Evolutionary conservation across 2,113 vertebrate genomes (phyloP), one percentile per base, ranked within the genome.

Genomic region (Elaphurus davidianus): DNA sequence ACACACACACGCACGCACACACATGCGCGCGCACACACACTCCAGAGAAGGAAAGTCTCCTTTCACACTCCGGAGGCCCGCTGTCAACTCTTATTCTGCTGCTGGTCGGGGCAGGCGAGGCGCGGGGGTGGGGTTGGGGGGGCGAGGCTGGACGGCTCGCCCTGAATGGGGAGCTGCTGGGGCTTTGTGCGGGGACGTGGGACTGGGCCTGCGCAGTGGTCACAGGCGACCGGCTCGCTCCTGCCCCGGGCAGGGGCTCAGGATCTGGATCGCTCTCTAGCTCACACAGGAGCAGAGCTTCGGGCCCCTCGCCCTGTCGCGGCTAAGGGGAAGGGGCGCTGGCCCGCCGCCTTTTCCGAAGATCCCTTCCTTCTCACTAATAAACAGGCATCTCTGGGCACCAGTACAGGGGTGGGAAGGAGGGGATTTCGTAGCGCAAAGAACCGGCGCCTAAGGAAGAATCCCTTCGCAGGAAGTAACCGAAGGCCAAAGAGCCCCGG

Each of bases 401-500:
- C 0, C 1, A 30, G 40, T 27, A 52, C 25, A 3, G n/a, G 21
- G 43, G 21, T 64, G 33, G 59, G 27, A 78, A 60, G 17, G 90
- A 84, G 81, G 89, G 62, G 47, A 8, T 94, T 67, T 74, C 5
- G 1, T n/a, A 15, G 30, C 5, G 4, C 59, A n/a, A 83, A 88
- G n/a, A 78, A 64, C 8, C 1, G 3, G n/a, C 27, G 0, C 62
- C 60, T 30, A 64, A 84, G 33, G 59, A 55, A 30, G 45, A 45
- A 81, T 87, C 94, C 79, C 76, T 90, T 81, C 6, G 0, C 47
- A 57, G 71, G 71, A 67, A 89, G 40, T 47, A 50, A 79, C 2
- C 1, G 60, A 30, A 82, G 81, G 93, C 90, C 62, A 89, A 96
- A 94, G 54, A 76, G 27, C 28, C 25, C 36, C 60, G 5, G 79